Conservation (phyloP, 2,113 vertebrate genomes). For the Rhea americana region DNA sequence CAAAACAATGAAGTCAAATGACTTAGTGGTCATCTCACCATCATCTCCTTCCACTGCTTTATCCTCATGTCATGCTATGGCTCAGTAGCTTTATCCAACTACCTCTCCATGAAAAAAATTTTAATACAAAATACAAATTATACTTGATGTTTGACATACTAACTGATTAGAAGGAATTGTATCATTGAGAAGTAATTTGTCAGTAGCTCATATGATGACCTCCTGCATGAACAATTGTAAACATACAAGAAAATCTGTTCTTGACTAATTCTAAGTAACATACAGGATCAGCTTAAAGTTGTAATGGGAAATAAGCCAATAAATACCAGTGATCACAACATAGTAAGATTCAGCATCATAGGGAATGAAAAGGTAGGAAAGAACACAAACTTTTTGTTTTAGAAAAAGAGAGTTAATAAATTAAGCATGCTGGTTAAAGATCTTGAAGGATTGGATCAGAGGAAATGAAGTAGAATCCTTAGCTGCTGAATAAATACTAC, state of each 20-base stretch:
- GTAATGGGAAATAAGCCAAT: not conserved
- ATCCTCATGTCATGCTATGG: not conserved
- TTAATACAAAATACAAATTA: not conserved
- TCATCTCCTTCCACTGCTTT: not conserved
- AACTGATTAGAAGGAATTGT: not conserved
- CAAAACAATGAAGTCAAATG: not conserved
- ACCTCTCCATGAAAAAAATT: not conserved
- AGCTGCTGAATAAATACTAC: not conserved
- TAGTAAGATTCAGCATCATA: not conserved
- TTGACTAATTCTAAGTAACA: not conserved
- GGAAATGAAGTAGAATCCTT: not conserved
- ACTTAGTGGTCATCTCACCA: not conserved
- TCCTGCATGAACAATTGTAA: not conserved
- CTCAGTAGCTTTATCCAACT: not conserved
- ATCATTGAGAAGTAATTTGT: not conserved
- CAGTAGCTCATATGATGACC: not conserved
- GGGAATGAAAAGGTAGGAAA: not conserved
- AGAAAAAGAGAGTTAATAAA: not conserved
- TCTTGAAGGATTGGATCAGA: not conserved
- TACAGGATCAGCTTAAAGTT: not conserved
- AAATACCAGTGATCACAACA: not conserved
- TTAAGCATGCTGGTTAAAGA: not conserved
- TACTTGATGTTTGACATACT: not conserved
- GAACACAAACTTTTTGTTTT: accelerated
- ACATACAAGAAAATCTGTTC: not conserved